These are phyloP conservation scores for Cisticola juncidis DNA, from an alignment of 2,113 vertebrate species.

Conservation along the genomic window DNA sequence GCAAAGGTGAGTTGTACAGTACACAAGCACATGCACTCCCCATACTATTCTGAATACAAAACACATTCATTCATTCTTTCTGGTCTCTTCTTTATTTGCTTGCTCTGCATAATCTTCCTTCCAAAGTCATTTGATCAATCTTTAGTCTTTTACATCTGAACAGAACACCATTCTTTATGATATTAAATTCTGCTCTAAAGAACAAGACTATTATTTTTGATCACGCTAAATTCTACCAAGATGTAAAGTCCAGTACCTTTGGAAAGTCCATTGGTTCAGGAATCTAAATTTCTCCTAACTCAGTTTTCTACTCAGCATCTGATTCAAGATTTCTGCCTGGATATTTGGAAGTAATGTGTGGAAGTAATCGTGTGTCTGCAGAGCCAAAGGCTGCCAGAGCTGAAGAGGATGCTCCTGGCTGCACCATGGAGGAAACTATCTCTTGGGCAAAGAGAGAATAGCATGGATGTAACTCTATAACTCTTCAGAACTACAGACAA, in stretches of 20 bases:
- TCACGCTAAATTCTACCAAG: not conserved
- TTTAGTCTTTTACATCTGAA: not conserved
- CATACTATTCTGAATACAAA: not conserved
- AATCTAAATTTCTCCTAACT: not conserved
- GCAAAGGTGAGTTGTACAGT: not conserved
- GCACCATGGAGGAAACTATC: not conserved
- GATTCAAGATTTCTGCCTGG: not conserved
- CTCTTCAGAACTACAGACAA: not conserved
- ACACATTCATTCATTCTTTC: not conserved
- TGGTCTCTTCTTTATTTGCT: not conserved
- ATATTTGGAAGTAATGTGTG: not conserved
- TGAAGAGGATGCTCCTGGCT: not conserved
- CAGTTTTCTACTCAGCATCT: not conserved
- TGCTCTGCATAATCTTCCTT: not conserved
- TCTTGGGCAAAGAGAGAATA: not conserved
- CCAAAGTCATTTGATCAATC: not conserved
- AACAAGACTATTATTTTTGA: not conserved
- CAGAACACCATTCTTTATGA: not conserved
- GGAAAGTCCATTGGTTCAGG: not conserved
- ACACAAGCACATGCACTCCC: not conserved
- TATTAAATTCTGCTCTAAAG: not conserved
- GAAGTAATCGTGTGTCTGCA: not conserved
- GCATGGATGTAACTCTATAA: not conserved
- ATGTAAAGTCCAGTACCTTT: not conserved
- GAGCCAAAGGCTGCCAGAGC: not conserved